Evolutionary conservation across 2,113 vertebrate species (phyloP).

Genomic region (Cromileptes altivelis): DNA sequence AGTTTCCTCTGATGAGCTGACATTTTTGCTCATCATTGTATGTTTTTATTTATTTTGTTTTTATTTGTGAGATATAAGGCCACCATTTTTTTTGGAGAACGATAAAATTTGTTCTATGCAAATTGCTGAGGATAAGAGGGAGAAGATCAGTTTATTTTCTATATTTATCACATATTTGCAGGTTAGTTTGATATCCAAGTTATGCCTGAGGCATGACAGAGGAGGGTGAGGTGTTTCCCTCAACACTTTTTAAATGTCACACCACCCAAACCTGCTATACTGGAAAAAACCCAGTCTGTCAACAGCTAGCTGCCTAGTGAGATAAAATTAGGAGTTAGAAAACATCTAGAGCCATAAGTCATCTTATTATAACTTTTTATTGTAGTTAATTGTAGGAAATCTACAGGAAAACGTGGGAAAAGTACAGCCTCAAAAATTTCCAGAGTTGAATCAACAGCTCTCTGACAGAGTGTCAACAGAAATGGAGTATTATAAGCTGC

Average conservation of each 20-base stretch:
- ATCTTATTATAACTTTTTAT: not conserved
- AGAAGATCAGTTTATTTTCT: too few species aligned
- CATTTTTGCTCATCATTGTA: not conserved
- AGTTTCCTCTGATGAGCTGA: not conserved
- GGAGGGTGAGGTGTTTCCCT: not conserved
- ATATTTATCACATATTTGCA: not conserved
- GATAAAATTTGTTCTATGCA: not conserved
- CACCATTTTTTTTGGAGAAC: not conserved
- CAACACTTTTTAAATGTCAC: not conserved
- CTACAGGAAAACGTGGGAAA: not conserved
- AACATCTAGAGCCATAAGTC: not conserved
- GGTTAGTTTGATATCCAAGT: not conserved
- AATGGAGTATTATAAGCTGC: not conserved
- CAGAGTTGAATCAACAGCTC: conserved; percentile 1
- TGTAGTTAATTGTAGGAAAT: conserved; percentile 5
- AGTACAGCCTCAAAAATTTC: not conserved
- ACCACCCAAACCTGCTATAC: conserved; percentile 5
- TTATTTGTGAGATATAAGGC: not conserved
- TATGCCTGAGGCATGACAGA: not conserved
- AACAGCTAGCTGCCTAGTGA: not conserved
- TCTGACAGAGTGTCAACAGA: conserved; percentile 5
- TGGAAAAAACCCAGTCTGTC: conserved; percentile 5
- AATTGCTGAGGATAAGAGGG: not conserved
- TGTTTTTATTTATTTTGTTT: not conserved
- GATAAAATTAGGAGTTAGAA: not conserved